Conservation (phyloP, 2,888 invertebrate species). For the Odontocolon sp. region DNA sequence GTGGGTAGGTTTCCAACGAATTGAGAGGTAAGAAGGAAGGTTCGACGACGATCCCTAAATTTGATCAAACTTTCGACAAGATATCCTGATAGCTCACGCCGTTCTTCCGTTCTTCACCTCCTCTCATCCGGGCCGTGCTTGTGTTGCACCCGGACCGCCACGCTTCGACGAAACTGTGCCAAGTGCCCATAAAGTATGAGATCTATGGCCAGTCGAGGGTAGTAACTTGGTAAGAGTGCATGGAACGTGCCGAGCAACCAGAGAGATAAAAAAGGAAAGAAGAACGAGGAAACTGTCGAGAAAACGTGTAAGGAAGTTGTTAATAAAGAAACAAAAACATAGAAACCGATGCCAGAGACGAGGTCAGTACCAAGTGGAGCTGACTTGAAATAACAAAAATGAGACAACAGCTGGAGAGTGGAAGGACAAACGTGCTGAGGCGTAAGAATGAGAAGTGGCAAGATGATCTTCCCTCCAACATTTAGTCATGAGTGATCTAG, state of each 20-base stretch:
- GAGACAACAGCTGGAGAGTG: not conserved
- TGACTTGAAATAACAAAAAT: not conserved
- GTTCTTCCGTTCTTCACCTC: not conserved
- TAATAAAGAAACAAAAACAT: not conserved
- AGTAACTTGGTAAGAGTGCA: not conserved
- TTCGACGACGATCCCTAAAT: slow-evolving; percentile 24
- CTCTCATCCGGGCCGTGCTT: not conserved
- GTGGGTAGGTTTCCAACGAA: not conserved
- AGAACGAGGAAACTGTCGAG: too few species aligned
- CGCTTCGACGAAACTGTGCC: slow-evolving; percentile 42
- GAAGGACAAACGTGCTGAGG: not conserved
- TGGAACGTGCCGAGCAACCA: slow-evolving; percentile 12
- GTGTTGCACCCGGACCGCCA: not conserved
- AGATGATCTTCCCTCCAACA: slow-evolving; percentile 17
- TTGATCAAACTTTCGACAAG: slow-evolving; percentile 49
- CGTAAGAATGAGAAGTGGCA: not conserved
- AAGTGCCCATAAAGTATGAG: slow-evolving; percentile 33
- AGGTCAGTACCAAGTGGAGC: not conserved
- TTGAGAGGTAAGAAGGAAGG: slow-evolving; percentile 7
- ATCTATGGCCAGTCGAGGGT: slow-evolving; percentile 29
- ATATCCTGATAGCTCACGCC: slow-evolving; percentile 32
- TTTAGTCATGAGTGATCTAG: slow-evolving; percentile 19
- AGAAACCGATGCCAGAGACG: too few species aligned
- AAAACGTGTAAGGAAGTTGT: not conserved
- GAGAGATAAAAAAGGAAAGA: not conserved